Conservation (phyloP, 1,140 invertebrate genomes). For the Philopotamus ludificatus region DNA sequence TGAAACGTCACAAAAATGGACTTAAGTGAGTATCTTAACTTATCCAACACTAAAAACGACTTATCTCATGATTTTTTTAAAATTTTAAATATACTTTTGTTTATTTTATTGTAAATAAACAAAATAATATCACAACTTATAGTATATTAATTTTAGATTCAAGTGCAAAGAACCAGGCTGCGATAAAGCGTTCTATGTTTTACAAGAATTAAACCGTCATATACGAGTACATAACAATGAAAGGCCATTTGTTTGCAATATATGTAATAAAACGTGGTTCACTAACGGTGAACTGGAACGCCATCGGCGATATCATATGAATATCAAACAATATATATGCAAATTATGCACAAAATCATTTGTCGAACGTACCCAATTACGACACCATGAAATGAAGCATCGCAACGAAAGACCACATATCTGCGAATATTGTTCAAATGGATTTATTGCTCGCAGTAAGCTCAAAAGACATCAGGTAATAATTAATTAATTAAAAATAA, state of each 20-base stretch:
- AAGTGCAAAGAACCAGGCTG: slow-evolving; percentile 36
- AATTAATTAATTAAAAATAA: neutral
- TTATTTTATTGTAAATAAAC: neutral
- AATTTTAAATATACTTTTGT: slow-evolving; percentile 6
- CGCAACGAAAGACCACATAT: slow-evolving; percentile 32
- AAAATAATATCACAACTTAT: neutral
- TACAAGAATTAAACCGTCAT: slow-evolving; percentile 33
- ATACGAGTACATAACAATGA: slow-evolving; percentile 22
- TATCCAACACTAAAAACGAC: neutral
- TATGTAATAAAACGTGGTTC: slow-evolving; percentile 40
- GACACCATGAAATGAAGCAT: slow-evolving; percentile 34
- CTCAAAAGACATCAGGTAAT: slow-evolving; percentile 39
- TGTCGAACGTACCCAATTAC: slow-evolving; percentile 33
- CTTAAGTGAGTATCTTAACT: slow-evolving; percentile 20
- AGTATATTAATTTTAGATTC: slow-evolving; percentile 18
- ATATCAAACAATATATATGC: slow-evolving; percentile 29
- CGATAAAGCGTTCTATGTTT: slow-evolving; percentile 27
- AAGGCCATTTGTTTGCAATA: slow-evolving; percentile 38
- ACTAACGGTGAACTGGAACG: slow-evolving; percentile 23
- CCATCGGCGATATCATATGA: slow-evolving; percentile 31
- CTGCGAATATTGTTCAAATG: slow-evolving; percentile 36
- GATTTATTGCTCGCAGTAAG: slow-evolving; percentile 29
- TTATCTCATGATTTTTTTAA: neutral
- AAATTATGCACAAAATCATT: slow-evolving; percentile 30
- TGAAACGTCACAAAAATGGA: slow-evolving; percentile 34